Conservation (phyloP, 2,113 vertebrate species). For the Ciconia maguari region DNA sequence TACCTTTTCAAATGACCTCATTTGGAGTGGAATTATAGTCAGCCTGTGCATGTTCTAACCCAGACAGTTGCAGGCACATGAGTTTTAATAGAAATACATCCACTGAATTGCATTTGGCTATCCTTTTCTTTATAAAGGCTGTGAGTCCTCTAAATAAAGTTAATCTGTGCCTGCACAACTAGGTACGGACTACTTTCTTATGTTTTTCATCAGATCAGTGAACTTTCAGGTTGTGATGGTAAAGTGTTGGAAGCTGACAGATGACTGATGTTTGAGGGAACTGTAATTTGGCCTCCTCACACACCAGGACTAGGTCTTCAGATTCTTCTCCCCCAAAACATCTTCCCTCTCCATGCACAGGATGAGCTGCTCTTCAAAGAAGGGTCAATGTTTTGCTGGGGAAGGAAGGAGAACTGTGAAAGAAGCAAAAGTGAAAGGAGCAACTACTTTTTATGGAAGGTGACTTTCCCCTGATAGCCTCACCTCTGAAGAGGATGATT, state of each 20-base stretch:
- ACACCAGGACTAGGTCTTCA: neutral
- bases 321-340: neutral
- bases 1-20: neutral
- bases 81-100: neutral
- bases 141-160: neutral
- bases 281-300: neutral
- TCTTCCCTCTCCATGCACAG: neutral
- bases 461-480: neutral
- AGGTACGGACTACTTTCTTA: neutral
- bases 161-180: neutral
- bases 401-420: neutral
- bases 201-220: neutral
- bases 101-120: neutral
- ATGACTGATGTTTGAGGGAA: neutral
- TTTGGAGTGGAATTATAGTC: neutral
- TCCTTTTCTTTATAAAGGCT: neutral
- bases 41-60: neutral
- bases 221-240: neutral
- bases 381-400: neutral
- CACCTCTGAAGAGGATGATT: neutral
- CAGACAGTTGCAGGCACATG: constrained; percentile 35
- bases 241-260: neutral
- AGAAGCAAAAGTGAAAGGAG: neutral
- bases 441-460: neutral
- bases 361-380: neutral